A percentile compares a stretch with the other conserved stretches of the same genome.
phyloP scores from a whole-genome alignment of 2,113 vertebrate genomes.

The Charadrius vociferus region DNA sequence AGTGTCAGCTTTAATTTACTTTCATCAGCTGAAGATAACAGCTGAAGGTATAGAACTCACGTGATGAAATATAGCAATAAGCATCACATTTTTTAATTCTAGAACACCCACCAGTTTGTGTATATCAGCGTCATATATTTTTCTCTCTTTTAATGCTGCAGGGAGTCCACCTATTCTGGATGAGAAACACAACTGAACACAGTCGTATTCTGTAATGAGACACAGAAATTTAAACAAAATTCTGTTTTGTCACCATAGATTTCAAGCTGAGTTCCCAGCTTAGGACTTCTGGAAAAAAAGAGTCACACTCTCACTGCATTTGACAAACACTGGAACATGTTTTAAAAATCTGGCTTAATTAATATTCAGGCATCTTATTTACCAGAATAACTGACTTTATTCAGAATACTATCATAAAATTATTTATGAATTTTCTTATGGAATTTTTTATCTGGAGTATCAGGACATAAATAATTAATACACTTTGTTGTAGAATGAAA shows the following conservation, averaged over 20 bases:
- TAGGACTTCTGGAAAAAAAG: not conserved
- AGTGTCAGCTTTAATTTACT: not conserved
- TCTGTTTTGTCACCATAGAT: not conserved
- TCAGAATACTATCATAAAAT: not conserved
- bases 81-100: not conserved
- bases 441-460: not conserved
- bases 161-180: not conserved
- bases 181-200: not conserved
- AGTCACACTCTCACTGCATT: not conserved
- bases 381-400: not conserved
- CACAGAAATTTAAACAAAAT: not conserved
- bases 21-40: not conserved
- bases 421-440: not conserved
- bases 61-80: not conserved
- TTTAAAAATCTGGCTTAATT: not conserved
- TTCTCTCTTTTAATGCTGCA: not conserved
- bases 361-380: rapidly evolving
- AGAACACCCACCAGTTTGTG: not conserved
- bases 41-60: not conserved
- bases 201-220: not conserved
- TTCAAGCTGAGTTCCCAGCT: not conserved
- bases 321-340: not conserved
- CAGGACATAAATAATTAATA: not conserved
- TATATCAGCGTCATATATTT: not conserved
- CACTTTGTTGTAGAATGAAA: not conserved